These are phyloP conservation scores for Dichetophora obliterata DNA, from an alignment of 2,888 invertebrate genomes.

Conservation along the genomic window DNA sequence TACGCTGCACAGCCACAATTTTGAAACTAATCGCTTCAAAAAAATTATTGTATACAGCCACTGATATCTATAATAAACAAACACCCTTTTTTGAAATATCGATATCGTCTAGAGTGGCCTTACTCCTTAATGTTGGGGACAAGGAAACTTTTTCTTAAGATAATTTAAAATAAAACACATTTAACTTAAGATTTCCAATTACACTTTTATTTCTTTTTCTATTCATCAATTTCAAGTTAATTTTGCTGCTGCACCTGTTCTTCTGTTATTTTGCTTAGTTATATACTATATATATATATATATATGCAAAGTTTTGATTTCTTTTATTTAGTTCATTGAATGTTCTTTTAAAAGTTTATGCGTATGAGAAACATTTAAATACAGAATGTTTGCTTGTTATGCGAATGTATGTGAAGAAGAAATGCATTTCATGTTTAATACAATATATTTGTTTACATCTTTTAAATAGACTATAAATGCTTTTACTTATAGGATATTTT, in stretches of 20 bases:
- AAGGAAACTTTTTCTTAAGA: not conserved
- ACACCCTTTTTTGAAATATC: no score
- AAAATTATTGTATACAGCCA: no score
- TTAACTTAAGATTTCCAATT: constrained; percentile 3
- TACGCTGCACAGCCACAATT: no score
- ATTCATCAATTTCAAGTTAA: constrained; percentile 17
- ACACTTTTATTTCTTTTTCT: not conserved
- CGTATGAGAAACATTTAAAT: constrained; percentile 14
- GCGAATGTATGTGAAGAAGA: constrained; percentile 24
- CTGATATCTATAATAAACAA: no score
- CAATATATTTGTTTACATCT: not conserved
- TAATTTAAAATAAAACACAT: constrained; percentile 5
- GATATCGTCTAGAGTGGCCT: no score
- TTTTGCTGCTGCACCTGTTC: not conserved
- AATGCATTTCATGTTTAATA: not conserved
- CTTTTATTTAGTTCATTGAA: constrained; percentile 1
- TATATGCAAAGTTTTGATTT: constrained; percentile 2
- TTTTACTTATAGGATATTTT: not conserved
- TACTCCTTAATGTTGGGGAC: no score
- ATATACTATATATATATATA: not conserved
- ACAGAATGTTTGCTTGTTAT: constrained; percentile 18
- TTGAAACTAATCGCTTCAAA: no score
- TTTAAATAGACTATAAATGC: constrained; percentile 18
- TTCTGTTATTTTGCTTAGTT: not conserved
- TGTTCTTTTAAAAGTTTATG: not conserved